phyloP scores from a whole-genome alignment of 2,113 vertebrate genomes.

The Ciconia stormi region DNA sequence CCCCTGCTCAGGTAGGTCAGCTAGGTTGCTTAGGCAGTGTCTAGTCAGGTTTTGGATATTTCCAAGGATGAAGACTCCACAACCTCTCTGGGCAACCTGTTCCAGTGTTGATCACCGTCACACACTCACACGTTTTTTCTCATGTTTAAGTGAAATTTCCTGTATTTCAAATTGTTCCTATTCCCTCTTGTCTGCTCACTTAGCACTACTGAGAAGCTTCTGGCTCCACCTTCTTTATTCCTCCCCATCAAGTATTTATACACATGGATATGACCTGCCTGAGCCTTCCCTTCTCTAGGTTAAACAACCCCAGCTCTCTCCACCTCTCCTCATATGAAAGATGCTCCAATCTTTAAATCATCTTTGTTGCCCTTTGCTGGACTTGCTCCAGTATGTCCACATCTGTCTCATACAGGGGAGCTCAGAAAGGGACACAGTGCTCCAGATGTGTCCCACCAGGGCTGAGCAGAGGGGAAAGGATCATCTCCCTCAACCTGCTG shows the following conservation, averaged over 20 bases:
- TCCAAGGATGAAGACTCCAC: neutral
- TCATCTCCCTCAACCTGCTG: neutral
- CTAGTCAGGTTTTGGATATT: neutral
- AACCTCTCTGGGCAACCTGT: neutral
- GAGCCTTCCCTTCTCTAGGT: neutral
- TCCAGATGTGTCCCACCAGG: neutral
- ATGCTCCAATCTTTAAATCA: neutral
- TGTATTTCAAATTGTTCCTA: neutral
- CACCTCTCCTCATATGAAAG: neutral
- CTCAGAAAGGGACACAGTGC: neutral
- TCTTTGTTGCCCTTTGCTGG: neutral
- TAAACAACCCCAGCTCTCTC: neutral
- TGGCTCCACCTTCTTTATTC: neutral
- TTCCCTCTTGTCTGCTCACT: neutral
- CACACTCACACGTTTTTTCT: neutral
- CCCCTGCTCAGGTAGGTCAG: neutral
- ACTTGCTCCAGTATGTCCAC: neutral
- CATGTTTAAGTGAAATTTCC: neutral
- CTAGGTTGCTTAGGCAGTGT: neutral
- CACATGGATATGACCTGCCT: rapidly evolving
- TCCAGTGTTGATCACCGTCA: neutral
- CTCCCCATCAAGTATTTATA: neutral
- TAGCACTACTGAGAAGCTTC: neutral
- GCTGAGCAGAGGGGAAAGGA: neutral
- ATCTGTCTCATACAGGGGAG: neutral